A percentile compares a stretch with the other conserved stretches of the same genome.
Evolutionary conservation across 2,797 vertebrate genomes (phyloP).

Genomic region (Phyllotis vaccarum): DNA sequence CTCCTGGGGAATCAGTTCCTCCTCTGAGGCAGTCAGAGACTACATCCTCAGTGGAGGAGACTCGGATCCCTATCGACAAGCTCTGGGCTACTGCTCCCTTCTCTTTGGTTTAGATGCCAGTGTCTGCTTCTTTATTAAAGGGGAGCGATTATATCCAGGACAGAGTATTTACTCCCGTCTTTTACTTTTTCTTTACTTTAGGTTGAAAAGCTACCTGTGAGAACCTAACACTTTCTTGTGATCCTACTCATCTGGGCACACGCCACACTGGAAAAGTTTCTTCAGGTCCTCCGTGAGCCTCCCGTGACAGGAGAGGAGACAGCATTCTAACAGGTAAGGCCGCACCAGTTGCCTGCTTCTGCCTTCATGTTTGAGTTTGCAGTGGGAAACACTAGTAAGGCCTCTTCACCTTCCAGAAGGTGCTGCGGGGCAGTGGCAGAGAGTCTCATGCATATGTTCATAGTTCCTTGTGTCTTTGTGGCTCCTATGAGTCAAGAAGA

Average conservation of each 20-base stretch:
- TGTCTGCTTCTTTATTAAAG: not conserved
- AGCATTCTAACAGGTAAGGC: conserved; percentile 60
- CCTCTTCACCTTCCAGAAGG: not conserved
- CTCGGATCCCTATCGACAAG: not conserved
- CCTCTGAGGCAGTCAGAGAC: not conserved
- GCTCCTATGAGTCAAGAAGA: not conserved
- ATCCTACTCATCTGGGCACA: not conserved
- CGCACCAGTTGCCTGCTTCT: rapidly evolving
- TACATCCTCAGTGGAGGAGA: not conserved
- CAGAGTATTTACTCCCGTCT: not conserved
- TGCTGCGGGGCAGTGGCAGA: rapidly evolving
- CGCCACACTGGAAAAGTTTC: not conserved
- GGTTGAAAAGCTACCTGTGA: conserved; percentile 81
- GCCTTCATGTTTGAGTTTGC: rapidly evolving
- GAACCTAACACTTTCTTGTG: conserved; percentile 60
- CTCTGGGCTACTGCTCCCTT: not conserved
- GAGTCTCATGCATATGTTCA: rapidly evolving
- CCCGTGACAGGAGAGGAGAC: not conserved
- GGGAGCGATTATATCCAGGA: not conserved
- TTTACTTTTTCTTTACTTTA: conserved; percentile 75
- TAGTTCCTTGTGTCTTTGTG: not conserved
- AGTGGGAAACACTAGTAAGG: rapidly evolving
- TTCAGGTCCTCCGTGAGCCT: not conserved
- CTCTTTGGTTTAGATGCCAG: not conserved
- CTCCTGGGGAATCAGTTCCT: too few species aligned